Evolutionary conservation across 2,888 invertebrate species (phyloP).

Genomic region (Ceramica pisi): DNA sequence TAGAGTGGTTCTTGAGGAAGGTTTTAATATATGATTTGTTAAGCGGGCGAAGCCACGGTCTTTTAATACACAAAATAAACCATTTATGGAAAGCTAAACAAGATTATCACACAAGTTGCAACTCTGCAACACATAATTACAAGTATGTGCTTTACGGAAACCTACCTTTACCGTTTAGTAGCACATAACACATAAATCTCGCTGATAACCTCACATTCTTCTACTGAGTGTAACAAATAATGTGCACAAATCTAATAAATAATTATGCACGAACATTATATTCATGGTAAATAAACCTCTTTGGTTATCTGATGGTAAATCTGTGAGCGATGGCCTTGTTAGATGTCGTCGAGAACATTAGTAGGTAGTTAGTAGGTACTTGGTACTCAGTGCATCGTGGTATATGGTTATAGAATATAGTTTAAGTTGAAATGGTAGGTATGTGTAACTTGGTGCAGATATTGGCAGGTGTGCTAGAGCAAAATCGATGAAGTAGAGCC

Average conservation of each 20-base stretch:
- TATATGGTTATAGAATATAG: constrained; percentile 18
- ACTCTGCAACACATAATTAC: background rate
- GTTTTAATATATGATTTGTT: no score
- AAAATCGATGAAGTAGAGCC: background rate
- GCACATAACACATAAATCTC: constrained; percentile 51
- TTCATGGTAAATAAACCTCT: constrained; percentile 42
- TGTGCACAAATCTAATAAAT: constrained; percentile 48
- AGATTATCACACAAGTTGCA: background rate
- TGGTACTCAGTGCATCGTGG: constrained; percentile 2
- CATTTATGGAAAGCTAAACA: constrained; percentile 6
- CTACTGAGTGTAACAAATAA: constrained; percentile 55
- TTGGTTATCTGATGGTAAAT: constrained; percentile 44
- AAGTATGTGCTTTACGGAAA: constrained; percentile 28
- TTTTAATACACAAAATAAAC: no score
- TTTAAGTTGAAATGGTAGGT: background rate
- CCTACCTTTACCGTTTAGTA: constrained; percentile 43
- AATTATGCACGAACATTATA: constrained; percentile 47
- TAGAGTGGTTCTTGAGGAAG: no score
- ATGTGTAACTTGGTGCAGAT: background rate
- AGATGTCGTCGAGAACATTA: constrained; percentile 37
- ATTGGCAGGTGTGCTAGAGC: background rate
- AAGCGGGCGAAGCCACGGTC: no score
- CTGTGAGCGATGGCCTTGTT: constrained; percentile 42
- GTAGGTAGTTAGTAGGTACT: background rate
- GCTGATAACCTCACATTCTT: constrained; percentile 62